Evolutionary conservation across 2,113 vertebrate genomes (phyloP).

Genomic region (Chaenocephalus aceratus): DNA sequence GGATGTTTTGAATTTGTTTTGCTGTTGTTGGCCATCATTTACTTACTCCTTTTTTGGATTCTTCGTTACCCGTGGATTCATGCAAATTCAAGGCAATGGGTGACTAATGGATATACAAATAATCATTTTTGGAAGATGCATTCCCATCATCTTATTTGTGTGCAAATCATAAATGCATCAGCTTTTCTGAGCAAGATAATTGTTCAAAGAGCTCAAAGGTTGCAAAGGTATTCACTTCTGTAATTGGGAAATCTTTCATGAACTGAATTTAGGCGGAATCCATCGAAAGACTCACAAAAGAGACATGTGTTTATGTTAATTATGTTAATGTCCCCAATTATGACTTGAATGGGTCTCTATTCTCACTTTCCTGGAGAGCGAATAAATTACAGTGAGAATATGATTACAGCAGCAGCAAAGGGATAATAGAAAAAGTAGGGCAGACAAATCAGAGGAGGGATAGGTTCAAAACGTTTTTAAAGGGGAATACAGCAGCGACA

Average conservation of each 20-base stretch:
- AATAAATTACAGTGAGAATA: conserved; percentile 23
- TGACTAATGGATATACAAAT: no score
- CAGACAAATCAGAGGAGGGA: conserved; percentile 16
- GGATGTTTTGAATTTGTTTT: no score
- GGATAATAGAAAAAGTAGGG: conserved; percentile 29
- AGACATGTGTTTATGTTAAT: not conserved
- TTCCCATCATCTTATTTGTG: not conserved
- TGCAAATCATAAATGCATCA: not conserved
- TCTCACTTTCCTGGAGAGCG: conserved; percentile 24
- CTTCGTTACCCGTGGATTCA: no score
- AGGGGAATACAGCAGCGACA: conserved; percentile 5
- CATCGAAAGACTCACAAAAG: not conserved
- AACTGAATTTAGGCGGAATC: not conserved
- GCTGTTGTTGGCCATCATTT: no score
- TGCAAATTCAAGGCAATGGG: no score
- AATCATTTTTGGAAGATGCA: not conserved
- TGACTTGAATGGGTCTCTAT: conserved; percentile 5
- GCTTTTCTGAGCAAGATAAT: not conserved
- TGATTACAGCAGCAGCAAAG: conserved; percentile 31
- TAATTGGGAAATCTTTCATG: conserved; percentile 1
- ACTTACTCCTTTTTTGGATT: no score
- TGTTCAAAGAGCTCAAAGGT: not conserved
- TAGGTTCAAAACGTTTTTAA: not conserved
- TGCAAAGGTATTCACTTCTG: not conserved
- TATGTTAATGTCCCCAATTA: conserved; percentile 34